Percentiles rank a stretch among this genome's conserved stretches.
Conservation (phyloP, 2,797 vertebrate genomes). For the Vipera latastei region DNA sequence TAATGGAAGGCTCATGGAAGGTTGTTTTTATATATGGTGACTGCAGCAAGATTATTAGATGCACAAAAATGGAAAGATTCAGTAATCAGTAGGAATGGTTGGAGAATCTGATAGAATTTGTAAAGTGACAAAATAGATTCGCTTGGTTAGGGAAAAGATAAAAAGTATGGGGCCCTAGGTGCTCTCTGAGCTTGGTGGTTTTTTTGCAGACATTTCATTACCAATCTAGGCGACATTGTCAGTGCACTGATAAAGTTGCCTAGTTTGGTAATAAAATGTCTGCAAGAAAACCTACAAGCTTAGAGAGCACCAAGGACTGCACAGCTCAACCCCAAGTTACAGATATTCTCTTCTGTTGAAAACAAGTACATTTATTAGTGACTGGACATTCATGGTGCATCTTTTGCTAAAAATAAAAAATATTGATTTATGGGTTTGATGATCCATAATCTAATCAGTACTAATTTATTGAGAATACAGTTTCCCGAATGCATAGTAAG, state of each 20-base stretch:
- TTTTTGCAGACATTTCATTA: too few relatives aligned
- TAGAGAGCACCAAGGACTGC: neutral
- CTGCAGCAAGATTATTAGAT: neutral
- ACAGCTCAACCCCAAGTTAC: neutral
- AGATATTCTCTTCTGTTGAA: neutral
- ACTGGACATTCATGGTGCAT: neutral
- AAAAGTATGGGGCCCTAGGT: too few relatives aligned
- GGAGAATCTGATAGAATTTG: neutral
- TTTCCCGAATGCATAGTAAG: neutral
- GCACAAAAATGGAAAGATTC: neutral
- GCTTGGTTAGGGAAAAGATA: too few relatives aligned
- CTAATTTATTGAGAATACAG: neutral
- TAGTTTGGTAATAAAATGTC: neutral
- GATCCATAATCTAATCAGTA: neutral
- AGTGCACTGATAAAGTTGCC: neutral
- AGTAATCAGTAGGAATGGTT: neutral
- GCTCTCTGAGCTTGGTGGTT: too few relatives aligned
- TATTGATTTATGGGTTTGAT: neutral
- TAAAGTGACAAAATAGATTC: too few relatives aligned
- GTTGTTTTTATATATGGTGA: neutral
- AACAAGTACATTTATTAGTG: neutral
- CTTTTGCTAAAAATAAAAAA: neutral
- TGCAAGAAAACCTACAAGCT: neutral
- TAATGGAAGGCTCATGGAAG: neutral
- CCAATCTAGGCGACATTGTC: too few relatives aligned